phyloP scores from a whole-genome alignment of 2,888 invertebrate genomes.

The Phania funesta region DNA sequence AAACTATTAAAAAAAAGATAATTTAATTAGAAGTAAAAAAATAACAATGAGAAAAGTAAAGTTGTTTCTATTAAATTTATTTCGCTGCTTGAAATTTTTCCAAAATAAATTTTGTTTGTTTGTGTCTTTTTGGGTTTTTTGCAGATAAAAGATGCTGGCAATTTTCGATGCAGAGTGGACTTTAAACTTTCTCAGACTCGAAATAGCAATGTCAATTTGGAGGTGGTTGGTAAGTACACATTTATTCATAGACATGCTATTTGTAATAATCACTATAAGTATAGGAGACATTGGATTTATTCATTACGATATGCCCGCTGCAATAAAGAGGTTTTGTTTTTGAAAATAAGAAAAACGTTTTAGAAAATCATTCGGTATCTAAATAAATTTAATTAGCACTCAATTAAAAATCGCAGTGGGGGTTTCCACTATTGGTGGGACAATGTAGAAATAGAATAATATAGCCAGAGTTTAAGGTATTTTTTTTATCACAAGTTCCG shows the following conservation, averaged over 20 bases:
- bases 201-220: slow-evolving; percentile 88
- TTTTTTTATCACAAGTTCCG: no score
- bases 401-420: no score
- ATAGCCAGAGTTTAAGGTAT: no score
- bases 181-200: slow-evolving; percentile 89
- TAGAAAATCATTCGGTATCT: no score
- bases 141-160: slow-evolving; percentile 85
- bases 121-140: slow-evolving; percentile 30
- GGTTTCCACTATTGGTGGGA: no score
- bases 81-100: neutral
- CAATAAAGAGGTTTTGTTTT: no score
- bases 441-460: no score
- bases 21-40: slow-evolving; percentile 39
- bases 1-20: slow-evolving; percentile 5
- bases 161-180: slow-evolving; percentile 89
- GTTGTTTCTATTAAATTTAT: slow-evolving; percentile 33
- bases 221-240: slow-evolving; percentile 90
- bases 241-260: no score
- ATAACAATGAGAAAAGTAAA: neutral
- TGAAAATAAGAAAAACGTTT: no score
- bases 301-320: no score
- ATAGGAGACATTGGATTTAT: no score
- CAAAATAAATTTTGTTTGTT: neutral
- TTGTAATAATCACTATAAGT: neutral
- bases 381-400: no score